A percentile compares a stretch with the other conserved stretches of the same genome.
Evolutionary conservation across 2,797 vertebrate genomes (phyloP).

Genomic region (Neoniphon sammara): DNA sequence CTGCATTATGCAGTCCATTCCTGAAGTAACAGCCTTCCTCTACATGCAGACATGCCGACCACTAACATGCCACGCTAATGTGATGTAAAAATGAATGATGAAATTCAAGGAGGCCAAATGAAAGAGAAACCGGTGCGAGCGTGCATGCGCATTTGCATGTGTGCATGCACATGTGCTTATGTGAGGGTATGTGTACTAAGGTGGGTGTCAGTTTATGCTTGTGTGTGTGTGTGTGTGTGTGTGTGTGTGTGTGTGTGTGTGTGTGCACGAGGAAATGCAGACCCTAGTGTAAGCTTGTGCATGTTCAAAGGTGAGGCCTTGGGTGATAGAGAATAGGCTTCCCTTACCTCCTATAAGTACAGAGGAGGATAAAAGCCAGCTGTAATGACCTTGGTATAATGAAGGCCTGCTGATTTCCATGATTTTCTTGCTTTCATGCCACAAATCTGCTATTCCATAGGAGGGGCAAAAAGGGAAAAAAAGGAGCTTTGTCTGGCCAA

Average conservation of each 20-base stretch:
- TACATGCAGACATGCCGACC: conserved; percentile 67
- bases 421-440: conserved; percentile 75
- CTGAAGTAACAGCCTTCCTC: conserved; percentile 76
- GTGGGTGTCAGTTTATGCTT: conserved; percentile 2
- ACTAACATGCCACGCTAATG: conserved; percentile 80
- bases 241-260: conserved; percentile 37
- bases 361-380: conserved; percentile 77
- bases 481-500: conserved; percentile 71
- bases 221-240: conserved; percentile 21
- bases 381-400: conserved; percentile 80
- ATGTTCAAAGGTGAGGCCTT: conserved; percentile 85
- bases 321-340: conserved; percentile 81
- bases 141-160: conserved; percentile 37
- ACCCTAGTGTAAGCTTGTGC: conserved; percentile 54
- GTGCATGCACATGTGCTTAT: conserved; percentile 7
- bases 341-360: conserved; percentile 80
- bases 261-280: conserved; percentile 30
- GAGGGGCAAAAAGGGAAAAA: conserved; percentile 54
- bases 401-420: conserved; percentile 81
- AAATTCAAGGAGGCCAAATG: conserved; percentile 85
- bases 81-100: conserved; percentile 86
- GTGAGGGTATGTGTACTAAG: conserved; percentile 13
- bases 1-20: conserved; percentile 83
- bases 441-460: conserved; percentile 64
- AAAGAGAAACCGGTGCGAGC: conserved; percentile 79